Conservation (phyloP, 2,888 invertebrate species). For the Minunthozetes semirufus region DNA sequence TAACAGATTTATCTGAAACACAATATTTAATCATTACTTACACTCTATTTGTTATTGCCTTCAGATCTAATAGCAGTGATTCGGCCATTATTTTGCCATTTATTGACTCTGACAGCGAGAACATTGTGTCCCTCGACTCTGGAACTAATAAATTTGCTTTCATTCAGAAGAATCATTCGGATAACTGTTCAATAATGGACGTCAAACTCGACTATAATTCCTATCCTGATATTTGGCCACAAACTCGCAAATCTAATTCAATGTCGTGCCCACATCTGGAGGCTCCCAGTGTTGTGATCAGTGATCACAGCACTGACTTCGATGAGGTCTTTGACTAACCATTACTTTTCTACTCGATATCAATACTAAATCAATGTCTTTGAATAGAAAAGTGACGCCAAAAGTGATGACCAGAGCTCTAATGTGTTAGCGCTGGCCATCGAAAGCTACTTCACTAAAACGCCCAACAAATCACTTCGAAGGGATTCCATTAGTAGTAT, state of each 20-base stretch:
- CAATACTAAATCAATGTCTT: too few species aligned
- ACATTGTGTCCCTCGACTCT: background rate
- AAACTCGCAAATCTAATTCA: background rate
- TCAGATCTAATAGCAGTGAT: slow-evolving; percentile 28
- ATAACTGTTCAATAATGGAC: background rate
- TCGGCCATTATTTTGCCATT: slow-evolving; percentile 18
- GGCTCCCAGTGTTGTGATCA: slow-evolving; percentile 78
- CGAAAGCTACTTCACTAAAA: background rate
- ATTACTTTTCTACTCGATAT: too few species aligned
- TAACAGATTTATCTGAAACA: background rate
- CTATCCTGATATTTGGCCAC: background rate
- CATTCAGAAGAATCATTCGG: background rate
- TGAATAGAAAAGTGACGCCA: background rate
- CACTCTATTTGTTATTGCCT: too few species aligned
- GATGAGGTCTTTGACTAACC: slow-evolving; percentile 11
- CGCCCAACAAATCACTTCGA: background rate
- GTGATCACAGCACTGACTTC: slow-evolving; percentile 58
- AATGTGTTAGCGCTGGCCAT: background rate
- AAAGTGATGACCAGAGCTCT: background rate
- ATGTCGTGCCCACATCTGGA: slow-evolving; percentile 45
- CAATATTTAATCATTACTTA: background rate
- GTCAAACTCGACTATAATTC: background rate
- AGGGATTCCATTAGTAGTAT: slow-evolving; percentile 28
- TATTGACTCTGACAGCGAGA: background rate
- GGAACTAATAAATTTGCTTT: background rate